Evolutionary conservation across 1,140 invertebrate genomes (phyloP).

Genomic region (Choristoneura fumiferana): DNA sequence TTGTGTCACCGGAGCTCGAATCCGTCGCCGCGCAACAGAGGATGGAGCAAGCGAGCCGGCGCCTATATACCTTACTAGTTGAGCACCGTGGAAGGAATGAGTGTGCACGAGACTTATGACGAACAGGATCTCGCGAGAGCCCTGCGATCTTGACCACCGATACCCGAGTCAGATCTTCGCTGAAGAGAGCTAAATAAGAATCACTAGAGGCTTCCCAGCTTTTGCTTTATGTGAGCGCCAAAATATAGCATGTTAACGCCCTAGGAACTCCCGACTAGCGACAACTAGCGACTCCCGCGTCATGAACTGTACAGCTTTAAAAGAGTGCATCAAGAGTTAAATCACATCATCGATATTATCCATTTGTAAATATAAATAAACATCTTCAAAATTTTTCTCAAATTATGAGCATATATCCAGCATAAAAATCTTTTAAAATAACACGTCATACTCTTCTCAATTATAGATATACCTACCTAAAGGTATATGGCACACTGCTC

Average conservation of each 20-base stretch:
- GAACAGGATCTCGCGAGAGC: slow-evolving; percentile 21
- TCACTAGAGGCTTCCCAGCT: too few relatives aligned
- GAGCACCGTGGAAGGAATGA: slow-evolving; percentile 77
- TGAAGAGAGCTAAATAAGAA: too few relatives aligned
- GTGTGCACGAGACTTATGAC: slow-evolving; percentile 61
- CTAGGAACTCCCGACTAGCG: too few relatives aligned
- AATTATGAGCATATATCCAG: slow-evolving; percentile 77
- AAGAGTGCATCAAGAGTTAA: slow-evolving; percentile 44
- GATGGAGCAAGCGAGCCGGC: slow-evolving; percentile 22
- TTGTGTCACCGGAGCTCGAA: slow-evolving; percentile 56
- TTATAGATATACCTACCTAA: slow-evolving; percentile 56
- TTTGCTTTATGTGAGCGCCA: too few relatives aligned
- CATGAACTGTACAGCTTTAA: slow-evolving; percentile 32
- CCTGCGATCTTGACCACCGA: neutral
- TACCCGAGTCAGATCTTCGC: too few relatives aligned
- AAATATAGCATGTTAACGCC: too few relatives aligned
- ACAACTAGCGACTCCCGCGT: neutral
- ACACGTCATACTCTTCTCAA: slow-evolving; percentile 64
- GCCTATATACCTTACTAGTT: slow-evolving; percentile 47
- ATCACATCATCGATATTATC: slow-evolving; percentile 46
- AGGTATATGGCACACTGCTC: slow-evolving; percentile 69
- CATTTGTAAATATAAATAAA: slow-evolving; percentile 72
- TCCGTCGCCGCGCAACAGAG: slow-evolving; percentile 36
- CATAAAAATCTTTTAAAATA: slow-evolving; percentile 76
- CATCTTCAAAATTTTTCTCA: slow-evolving; percentile 72